Evolutionary conservation across 2,113 vertebrate genomes (phyloP).

Genomic region (Gymnocephalus cernua): DNA sequence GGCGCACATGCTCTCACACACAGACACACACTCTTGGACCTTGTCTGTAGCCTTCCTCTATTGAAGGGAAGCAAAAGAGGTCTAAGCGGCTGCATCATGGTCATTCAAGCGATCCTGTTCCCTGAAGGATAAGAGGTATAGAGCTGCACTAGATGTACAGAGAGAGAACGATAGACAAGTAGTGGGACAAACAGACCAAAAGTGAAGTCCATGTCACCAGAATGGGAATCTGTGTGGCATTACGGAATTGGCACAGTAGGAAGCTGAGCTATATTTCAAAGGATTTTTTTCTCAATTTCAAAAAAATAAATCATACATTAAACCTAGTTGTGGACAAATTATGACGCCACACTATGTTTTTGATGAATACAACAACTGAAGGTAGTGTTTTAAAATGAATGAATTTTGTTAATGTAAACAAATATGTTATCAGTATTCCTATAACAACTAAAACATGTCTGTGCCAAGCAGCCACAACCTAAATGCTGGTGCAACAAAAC

Average conservation of each 20-base stretch:
- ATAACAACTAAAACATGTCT: neutral
- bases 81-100: slow-evolving; percentile 64
- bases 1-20: neutral
- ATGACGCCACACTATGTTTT: neutral
- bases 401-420: neutral
- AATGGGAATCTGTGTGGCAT: neutral
- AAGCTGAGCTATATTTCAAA: neutral
- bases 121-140: slow-evolving; percentile 23
- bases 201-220: neutral
- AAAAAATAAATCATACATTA: neutral
- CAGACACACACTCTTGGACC: slow-evolving; percentile 2
- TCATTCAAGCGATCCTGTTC: slow-evolving; percentile 55
- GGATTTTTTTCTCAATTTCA: neutral
- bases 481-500: neutral
- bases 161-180: slow-evolving; percentile 12
- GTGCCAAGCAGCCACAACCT: neutral
- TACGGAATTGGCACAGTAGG: neutral
- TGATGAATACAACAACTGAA: neutral
- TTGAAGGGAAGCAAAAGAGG: slow-evolving; percentile 21
- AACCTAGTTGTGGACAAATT: neutral
- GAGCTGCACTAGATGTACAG: neutral
- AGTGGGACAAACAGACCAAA: slow-evolving; percentile 5
- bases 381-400: neutral
- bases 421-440: neutral
- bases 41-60: slow-evolving; percentile 20